Conservation (phyloP, 2,797 vertebrate genomes). For the Poeciliopsis paucimaculata region DNA sequence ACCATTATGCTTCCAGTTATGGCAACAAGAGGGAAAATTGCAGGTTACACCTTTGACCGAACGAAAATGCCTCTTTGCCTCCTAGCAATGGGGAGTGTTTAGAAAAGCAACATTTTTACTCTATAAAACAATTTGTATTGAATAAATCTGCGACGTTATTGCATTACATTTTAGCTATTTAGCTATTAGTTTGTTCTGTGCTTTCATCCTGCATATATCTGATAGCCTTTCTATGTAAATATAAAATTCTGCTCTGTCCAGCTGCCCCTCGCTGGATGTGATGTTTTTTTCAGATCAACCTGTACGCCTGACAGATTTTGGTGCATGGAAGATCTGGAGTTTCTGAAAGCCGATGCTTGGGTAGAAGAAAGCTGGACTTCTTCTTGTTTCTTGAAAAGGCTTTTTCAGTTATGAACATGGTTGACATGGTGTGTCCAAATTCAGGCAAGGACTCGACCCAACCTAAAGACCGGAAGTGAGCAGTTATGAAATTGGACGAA, state of each 20-base stretch:
- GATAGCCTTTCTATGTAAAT: background rate
- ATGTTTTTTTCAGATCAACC: background rate
- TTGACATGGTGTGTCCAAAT: background rate
- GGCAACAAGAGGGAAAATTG: conserved; percentile 59
- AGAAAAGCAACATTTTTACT: conserved; percentile 50
- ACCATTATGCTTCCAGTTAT: conserved; percentile 69
- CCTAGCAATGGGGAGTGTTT: conserved; percentile 35
- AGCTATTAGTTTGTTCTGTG: conserved; percentile 39
- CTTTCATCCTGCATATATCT: conserved; percentile 44
- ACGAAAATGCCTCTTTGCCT: conserved; percentile 49
- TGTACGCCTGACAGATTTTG: background rate
- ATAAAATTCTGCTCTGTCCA: background rate
- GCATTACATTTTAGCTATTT: conserved; percentile 18
- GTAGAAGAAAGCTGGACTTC: background rate
- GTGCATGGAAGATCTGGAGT: background rate
- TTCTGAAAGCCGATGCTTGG: background rate
- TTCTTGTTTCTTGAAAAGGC: background rate
- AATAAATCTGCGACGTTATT: conserved; percentile 32
- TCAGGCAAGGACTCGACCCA: background rate
- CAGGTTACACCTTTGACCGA: conserved; percentile 63
- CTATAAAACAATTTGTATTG: conserved; percentile 29
- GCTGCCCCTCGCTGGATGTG: background rate
- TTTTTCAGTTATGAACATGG: background rate
- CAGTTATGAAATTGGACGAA: background rate
- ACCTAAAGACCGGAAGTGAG: background rate